These are phyloP conservation scores for Neolamprologus multifasciatus DNA, from an alignment of 2,797 vertebrate genomes.

Conservation along the genomic window DNA sequence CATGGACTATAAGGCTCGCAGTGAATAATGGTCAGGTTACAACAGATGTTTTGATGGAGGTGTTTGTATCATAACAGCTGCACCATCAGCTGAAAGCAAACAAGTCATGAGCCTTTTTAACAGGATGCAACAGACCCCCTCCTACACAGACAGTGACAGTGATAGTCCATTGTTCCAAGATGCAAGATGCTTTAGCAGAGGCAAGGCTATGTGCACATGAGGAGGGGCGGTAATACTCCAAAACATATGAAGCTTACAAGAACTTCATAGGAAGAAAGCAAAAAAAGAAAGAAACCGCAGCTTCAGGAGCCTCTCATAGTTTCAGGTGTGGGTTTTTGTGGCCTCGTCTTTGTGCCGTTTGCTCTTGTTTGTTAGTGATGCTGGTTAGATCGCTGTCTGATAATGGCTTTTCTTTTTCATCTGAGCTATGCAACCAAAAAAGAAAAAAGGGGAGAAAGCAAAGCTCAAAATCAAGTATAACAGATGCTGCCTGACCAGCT, in stretches of 20 bases:
- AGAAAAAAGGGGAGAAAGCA: not conserved
- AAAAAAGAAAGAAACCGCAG: not conserved
- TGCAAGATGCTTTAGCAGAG: not conserved
- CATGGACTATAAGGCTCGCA: not conserved
- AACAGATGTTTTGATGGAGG: not conserved
- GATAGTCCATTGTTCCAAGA: not conserved
- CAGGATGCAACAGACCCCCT: not conserved
- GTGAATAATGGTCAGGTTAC: not conserved
- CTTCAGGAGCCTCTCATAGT: not conserved
- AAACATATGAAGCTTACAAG: not conserved
- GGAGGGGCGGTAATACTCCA: not conserved
- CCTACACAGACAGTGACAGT: not conserved
- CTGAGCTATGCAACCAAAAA: not conserved
- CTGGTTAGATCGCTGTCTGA: not conserved
- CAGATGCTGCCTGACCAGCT: not conserved
- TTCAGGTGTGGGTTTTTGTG: rapidly evolving
- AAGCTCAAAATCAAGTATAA: not conserved
- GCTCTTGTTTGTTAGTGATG: not conserved
- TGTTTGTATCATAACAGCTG: not conserved
- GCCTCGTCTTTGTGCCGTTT: not conserved
- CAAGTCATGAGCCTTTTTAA: not conserved
- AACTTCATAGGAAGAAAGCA: not conserved
- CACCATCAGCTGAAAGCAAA: not conserved
- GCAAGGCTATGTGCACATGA: not conserved
- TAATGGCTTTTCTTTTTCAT: not conserved